phyloP scores from a whole-genome alignment of 2,113 vertebrate species.

The Onychorhynchus coronatus region DNA sequence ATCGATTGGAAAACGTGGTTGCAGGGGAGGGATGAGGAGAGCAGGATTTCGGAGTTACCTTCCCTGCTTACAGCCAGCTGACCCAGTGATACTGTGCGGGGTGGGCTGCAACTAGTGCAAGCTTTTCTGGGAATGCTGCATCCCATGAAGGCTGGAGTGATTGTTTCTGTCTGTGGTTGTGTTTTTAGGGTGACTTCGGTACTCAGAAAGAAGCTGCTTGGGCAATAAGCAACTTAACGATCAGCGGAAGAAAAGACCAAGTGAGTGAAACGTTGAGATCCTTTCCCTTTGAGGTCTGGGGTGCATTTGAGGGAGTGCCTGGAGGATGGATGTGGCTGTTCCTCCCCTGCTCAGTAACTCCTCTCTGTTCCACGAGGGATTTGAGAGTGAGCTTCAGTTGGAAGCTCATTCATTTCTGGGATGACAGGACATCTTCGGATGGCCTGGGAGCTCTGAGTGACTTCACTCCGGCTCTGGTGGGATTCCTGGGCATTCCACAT shows the following conservation, averaged over 20 bases:
- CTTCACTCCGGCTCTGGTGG: not conserved
- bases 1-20: accelerated
- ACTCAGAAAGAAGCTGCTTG: conserved; percentile 99
- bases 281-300: accelerated
- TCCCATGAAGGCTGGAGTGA: not conserved
- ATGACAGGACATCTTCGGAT: not conserved
- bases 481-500: not conserved
- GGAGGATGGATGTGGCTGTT: not conserved
- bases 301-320: not conserved
- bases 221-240: conserved; percentile 99
- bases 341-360: not conserved
- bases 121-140: not conserved
- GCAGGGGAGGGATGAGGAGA: not conserved
- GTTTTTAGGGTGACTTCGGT: conserved; percentile 93
- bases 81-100: accelerated
- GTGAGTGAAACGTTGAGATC: conserved; percentile 63
- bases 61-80: not conserved
- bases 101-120: not conserved
- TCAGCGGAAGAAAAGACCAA: conserved; percentile 98
- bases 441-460: not conserved
- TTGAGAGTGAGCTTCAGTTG: not conserved
- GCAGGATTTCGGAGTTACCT: not conserved
- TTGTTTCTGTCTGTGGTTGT: not conserved
- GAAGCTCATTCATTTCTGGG: not conserved
- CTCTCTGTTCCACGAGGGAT: not conserved